Conservation (phyloP, 2,888 invertebrate species). For the Heliconius sara region DNA sequence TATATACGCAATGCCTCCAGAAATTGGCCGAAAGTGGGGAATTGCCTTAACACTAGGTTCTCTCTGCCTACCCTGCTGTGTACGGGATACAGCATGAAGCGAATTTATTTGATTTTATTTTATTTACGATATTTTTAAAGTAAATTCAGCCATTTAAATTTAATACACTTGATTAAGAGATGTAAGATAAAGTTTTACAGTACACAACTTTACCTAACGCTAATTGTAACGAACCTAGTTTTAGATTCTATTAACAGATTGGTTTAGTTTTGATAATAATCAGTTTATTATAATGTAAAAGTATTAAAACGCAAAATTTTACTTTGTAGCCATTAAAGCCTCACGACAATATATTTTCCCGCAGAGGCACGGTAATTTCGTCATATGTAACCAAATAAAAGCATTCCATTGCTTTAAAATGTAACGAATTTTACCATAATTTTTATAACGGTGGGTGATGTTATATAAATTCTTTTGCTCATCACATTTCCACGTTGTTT, state of each 20-base stretch:
- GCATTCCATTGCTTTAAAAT: slow-evolving; percentile 22
- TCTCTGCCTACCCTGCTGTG: too few species aligned
- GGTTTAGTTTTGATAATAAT: slow-evolving; percentile 10
- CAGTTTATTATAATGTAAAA: slow-evolving; percentile 1
- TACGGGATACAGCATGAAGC: too few species aligned
- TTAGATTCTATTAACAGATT: slow-evolving; percentile 1
- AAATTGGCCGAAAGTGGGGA: too few species aligned
- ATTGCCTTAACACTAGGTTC: too few species aligned
- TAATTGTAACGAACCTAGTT: not conserved
- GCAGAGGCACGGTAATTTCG: not conserved
- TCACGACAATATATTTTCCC: not conserved
- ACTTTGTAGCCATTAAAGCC: not conserved
- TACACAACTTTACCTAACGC: not conserved
- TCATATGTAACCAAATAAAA: slow-evolving; percentile 15
- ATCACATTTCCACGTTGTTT: not conserved
- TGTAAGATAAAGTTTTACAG: not conserved
- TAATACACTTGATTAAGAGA: not conserved
- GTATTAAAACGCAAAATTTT: not conserved
- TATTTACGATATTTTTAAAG: too few species aligned
- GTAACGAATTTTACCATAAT: slow-evolving; percentile 18
- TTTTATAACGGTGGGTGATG: not conserved
- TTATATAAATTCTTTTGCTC: slow-evolving; percentile 8
- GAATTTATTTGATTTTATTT: too few species aligned
- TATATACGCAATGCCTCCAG: too few species aligned
- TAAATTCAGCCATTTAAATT: too few species aligned